Evolutionary conservation across 2,113 vertebrate genomes (phyloP).

Genomic region (Oryzias curvinotus): DNA sequence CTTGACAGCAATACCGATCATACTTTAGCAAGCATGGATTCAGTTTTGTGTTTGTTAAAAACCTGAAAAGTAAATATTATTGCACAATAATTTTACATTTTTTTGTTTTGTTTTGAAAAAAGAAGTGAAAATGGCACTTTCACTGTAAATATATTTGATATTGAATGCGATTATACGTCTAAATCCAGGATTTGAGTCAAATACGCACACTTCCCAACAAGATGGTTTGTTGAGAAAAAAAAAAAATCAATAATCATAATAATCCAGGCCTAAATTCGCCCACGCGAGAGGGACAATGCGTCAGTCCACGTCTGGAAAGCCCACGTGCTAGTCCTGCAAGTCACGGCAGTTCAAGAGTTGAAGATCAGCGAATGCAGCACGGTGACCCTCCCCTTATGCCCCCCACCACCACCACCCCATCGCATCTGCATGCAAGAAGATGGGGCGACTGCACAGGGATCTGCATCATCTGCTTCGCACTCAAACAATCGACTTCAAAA

Average conservation of each 20-base stretch:
- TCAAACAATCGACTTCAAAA: constrained; percentile 29
- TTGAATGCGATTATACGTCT: constrained; percentile 3
- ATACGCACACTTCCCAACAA: neutral
- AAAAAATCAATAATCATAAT: constrained; percentile 3
- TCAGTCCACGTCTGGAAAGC: constrained; percentile 27
- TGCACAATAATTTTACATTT: too few relatives aligned
- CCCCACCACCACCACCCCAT: neutral
- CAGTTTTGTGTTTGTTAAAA: too few relatives aligned
- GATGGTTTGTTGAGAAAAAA: constrained; percentile 19
- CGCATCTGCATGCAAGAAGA: constrained; percentile 52
- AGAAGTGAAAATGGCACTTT: too few relatives aligned
- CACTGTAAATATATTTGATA: too few relatives aligned
- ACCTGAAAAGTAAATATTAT: too few relatives aligned
- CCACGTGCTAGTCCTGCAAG: constrained; percentile 49
- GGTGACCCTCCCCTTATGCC: constrained; percentile 36
- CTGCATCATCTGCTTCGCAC: constrained; percentile 36
- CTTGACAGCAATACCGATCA: too few relatives aligned
- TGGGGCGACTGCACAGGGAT: constrained; percentile 21
- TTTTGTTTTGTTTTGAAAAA: too few relatives aligned
- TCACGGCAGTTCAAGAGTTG: constrained; percentile 41
- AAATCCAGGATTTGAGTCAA: neutral
- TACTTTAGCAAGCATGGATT: too few relatives aligned
- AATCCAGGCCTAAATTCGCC: constrained; percentile 32
- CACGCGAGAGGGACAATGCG: constrained; percentile 33
- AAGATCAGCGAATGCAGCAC: constrained; percentile 53